A percentile compares a stretch with the other conserved stretches of the same genome.
phyloP scores from a whole-genome alignment of 2,797 vertebrate genomes.

The Melopsittacus undulatus region DNA sequence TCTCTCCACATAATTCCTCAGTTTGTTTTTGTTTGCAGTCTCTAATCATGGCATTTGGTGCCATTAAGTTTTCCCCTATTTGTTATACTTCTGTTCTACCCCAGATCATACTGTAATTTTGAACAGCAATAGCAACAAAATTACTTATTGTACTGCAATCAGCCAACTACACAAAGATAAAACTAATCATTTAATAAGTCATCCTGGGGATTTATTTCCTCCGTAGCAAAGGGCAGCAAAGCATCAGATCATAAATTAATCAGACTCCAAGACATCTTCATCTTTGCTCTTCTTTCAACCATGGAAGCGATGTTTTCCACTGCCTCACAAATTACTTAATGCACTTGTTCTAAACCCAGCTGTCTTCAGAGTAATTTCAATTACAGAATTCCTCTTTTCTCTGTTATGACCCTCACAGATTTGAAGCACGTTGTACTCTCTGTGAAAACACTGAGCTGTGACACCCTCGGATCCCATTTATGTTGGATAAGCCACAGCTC shows the following conservation, averaged over 20 bases:
- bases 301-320: background rate
- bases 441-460: background rate
- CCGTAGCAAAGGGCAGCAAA: background rate
- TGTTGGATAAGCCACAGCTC: background rate
- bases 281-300: background rate
- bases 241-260: constrained; percentile 16
- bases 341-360: background rate
- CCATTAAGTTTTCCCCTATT: background rate
- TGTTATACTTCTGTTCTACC: background rate
- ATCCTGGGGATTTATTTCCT: background rate
- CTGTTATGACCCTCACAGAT: accelerated
- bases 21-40: background rate
- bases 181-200: constrained; percentile 17
- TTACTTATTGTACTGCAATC: background rate
- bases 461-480: background rate
- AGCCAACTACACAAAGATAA: background rate
- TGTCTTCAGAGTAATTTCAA: background rate
- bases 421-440: accelerated
- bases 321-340: background rate
- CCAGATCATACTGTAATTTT: background rate
- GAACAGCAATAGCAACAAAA: constrained; percentile 16
- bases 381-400: background rate
- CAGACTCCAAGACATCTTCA: background rate
- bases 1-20: background rate
- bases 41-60: background rate